phyloP scores from a whole-genome alignment of 2,113 vertebrate genomes.

The Ptyas mucosa region DNA sequence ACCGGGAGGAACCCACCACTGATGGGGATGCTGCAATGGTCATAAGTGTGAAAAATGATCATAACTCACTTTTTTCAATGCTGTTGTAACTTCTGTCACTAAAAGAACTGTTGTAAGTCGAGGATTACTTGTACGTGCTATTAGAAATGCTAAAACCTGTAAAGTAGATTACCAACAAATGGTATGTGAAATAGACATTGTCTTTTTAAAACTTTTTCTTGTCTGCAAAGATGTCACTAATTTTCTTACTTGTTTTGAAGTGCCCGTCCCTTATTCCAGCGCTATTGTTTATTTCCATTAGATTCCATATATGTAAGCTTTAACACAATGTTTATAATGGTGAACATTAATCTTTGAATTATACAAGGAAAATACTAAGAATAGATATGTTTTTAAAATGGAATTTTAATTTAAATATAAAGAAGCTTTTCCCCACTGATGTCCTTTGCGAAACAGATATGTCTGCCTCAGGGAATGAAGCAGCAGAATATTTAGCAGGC shows the following conservation, averaged over 20 bases:
- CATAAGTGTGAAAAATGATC: no score
- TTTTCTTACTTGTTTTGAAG: not conserved
- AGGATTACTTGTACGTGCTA: no score
- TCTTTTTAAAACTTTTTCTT: not conserved
- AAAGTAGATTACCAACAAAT: no score
- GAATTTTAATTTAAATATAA: not conserved
- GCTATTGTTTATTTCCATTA: not conserved
- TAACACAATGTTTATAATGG: not conserved
- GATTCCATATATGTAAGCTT: not conserved
- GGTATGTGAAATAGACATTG: not conserved
- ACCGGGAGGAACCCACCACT: no score
- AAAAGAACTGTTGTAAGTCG: no score
- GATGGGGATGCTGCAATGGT: no score
- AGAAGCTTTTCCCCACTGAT: not conserved
- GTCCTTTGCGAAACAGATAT: not conserved
- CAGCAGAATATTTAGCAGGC: slow-evolving; percentile 11
- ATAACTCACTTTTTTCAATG: no score
- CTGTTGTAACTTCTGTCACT: no score
- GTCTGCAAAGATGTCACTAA: not conserved
- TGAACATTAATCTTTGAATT: not conserved
- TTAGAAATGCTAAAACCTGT: no score
- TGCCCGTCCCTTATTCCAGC: not conserved
- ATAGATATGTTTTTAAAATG: not conserved
- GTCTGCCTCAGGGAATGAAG: not conserved
- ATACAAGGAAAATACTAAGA: not conserved